Base-by-base conservation (phyloP, 2,797 vertebrate species). In the Cyprinella venusta region DNA sequence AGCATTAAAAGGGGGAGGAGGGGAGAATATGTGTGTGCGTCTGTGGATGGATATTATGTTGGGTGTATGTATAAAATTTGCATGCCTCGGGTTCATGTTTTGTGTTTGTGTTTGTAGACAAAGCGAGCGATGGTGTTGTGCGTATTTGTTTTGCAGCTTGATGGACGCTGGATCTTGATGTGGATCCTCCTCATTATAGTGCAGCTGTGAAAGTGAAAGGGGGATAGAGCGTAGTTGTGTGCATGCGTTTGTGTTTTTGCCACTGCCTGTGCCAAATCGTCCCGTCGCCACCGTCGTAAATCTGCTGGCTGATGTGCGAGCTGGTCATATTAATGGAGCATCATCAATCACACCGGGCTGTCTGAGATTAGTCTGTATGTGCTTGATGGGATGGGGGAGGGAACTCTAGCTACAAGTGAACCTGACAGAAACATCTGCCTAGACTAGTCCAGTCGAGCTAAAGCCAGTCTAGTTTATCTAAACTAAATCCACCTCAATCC, bases 251-350 rank as follows among this genome's bases (percentile, higher is more conserved):
- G 63, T 64, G 30, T 54, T 67, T 78, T 15, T 74, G 63, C 69
- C 69, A 67, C 26, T 64, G 79, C 69, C 38, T 54, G 52, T 83
- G 86, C 85, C 86, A 87, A 69, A 84, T 75, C 36, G 63, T 70
- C 50, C 82, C 61, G 24, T 86, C 76, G 5, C 86, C 26, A 54
- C 52, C 10, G 52, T 82, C 48, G 69, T 88, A 90, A 89, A 89
- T 90, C 88, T 75, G 72, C n/a, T 26, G 76, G 56, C 72, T 86
- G 87, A 85, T 87, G 84, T 80, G 75, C 24, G 52, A 65, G 38
- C 36, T 86, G 52, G 81, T 78, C 77, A 80, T 67, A 75, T 84
- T 86, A 87, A 90, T 86, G 85, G 83, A 80, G 50, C 61, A 38
- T 42, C 86, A 89, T 90, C 83, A 63, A 86, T 88, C 82, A 89